phyloP scores from a whole-genome alignment of 2,888 invertebrate species.

The Apotomis turbidana region DNA sequence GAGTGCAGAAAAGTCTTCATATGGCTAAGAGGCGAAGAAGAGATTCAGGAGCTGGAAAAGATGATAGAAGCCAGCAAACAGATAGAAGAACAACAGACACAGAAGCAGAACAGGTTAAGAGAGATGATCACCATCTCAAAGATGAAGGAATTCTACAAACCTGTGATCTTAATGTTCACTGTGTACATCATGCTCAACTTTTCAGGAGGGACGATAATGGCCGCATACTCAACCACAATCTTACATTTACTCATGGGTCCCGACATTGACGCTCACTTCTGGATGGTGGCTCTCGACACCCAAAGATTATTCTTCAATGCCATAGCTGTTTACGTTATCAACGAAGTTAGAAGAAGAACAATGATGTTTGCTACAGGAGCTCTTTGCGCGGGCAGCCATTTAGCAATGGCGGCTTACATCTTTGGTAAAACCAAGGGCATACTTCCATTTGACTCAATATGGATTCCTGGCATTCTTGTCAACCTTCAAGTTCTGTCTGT shows the following conservation, averaged over 20 bases:
- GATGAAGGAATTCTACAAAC: conserved; percentile 81
- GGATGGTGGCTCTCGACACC: conserved; percentile 85
- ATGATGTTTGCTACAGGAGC: conserved; percentile 84
- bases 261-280: conserved; percentile 83
- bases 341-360: conserved; percentile 82
- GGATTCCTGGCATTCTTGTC: conserved; percentile 76
- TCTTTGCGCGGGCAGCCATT: conserved; percentile 82
- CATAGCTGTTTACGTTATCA: conserved; percentile 83
- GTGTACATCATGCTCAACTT: conserved; percentile 86
- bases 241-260: conserved; percentile 82
- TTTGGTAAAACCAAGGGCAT: conserved; percentile 56
- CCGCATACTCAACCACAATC: conserved; percentile 86
- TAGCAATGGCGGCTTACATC: conserved; percentile 76
- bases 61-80: conserved; percentile 46
- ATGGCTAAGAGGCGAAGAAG: conserved; percentile 80
- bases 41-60: conserved; percentile 57
- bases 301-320: conserved; percentile 84
- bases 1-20: conserved; percentile 81
- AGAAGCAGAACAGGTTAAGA: conserved; percentile 37
- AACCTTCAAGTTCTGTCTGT: conserved; percentile 82
- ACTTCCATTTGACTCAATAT: conserved; percentile 61
- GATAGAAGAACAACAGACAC: conserved; percentile 20
- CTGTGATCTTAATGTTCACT: conserved; percentile 82
- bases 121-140: conserved; percentile 51
- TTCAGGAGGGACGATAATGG: conserved; percentile 86